These are phyloP conservation scores for Enteromius fasciolatus DNA, from an alignment of 2,797 vertebrate genomes.

Conservation along the genomic window DNA sequence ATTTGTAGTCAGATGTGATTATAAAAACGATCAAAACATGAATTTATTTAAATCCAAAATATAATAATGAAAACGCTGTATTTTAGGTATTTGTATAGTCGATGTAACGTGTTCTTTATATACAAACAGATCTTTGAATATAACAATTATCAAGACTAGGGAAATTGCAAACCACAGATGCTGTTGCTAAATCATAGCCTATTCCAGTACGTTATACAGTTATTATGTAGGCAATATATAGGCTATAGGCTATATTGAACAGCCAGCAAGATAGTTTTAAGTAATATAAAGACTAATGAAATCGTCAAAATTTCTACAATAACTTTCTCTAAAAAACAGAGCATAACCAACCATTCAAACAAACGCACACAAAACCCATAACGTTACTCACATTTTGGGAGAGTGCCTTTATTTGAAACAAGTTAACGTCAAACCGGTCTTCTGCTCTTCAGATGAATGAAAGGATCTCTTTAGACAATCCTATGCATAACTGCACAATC, in stretches of 20 bases:
- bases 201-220: neutral
- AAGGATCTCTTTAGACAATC: neutral
- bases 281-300: neutral
- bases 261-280: neutral
- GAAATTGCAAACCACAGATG: neutral
- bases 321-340: neutral
- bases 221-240: too few species aligned
- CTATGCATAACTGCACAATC: neutral
- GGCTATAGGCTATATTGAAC: neutral
- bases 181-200: neutral
- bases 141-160: neutral
- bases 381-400: slow-evolving; percentile 40
- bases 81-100: neutral
- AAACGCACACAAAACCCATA: neutral
- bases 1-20: neutral
- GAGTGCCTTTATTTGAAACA: neutral
- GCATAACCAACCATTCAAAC: neutral
- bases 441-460: neutral
- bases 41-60: neutral
- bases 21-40: neutral
- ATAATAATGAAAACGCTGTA: neutral
- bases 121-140: neutral
- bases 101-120: neutral
- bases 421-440: neutral
- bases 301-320: neutral